These are phyloP conservation scores for Amphipoea lucens DNA, from an alignment of 2,888 invertebrate genomes.

Conservation along the genomic window DNA sequence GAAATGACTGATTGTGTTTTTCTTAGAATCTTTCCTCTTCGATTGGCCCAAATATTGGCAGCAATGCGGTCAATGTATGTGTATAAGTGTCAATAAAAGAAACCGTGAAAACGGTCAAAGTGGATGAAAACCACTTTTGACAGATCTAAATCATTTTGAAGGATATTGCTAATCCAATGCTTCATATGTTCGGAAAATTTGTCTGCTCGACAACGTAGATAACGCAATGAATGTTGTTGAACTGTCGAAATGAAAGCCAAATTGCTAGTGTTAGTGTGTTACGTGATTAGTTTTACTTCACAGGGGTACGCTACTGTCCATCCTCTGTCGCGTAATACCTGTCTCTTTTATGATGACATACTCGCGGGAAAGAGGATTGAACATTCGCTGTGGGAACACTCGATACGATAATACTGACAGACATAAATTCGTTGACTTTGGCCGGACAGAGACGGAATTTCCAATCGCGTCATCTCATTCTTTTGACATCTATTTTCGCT, in stretches of 20 bases:
- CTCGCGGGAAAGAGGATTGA: background rate
- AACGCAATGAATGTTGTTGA: too few relatives aligned
- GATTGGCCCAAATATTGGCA: background rate
- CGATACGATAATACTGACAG: slow-evolving; percentile 14
- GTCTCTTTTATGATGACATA: slow-evolving; percentile 6
- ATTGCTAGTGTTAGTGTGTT: background rate
- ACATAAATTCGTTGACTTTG: background rate
- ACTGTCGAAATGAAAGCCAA: too few relatives aligned
- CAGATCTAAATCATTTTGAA: background rate
- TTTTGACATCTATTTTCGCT: background rate
- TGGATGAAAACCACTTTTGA: background rate
- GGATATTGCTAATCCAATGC: background rate
- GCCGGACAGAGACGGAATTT: background rate
- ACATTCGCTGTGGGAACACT: slow-evolving; percentile 16
- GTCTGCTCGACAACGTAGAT: background rate
- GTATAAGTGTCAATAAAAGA: background rate
- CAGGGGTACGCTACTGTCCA: background rate
- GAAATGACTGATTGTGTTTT: slow-evolving; percentile 21
- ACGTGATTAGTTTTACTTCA: background rate
- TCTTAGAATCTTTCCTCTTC: too few relatives aligned
- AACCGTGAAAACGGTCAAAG: too few relatives aligned
- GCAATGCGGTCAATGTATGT: background rate
- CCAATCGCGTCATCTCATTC: background rate
- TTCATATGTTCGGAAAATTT: background rate
- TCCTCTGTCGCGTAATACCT: background rate